Conservation (phyloP, 2,888 invertebrate genomes). For the Cryptus viduatorius region DNA sequence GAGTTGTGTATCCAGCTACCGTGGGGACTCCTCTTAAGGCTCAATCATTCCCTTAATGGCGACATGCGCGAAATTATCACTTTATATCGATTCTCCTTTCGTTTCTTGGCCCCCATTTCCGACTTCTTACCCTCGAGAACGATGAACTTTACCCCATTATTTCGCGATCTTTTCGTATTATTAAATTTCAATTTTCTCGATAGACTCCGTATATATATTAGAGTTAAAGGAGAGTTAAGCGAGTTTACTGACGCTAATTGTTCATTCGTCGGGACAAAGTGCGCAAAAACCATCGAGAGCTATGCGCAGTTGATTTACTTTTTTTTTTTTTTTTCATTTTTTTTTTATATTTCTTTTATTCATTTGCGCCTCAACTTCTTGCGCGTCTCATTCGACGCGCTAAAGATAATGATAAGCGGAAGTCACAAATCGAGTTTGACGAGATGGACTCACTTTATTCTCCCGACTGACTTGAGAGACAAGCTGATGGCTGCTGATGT, state of each 20-base stretch:
- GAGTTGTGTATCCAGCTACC: not conserved
- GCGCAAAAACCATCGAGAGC: slow-evolving; percentile 39
- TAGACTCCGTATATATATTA: not conserved
- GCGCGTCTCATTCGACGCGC: slow-evolving; percentile 53
- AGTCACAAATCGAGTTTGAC: slow-evolving; percentile 69
- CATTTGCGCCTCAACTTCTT: slow-evolving; percentile 19
- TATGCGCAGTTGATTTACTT: slow-evolving; percentile 27
- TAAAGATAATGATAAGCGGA: slow-evolving; percentile 65
- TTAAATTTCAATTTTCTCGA: slow-evolving; percentile 1
- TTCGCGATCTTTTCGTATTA: not conserved
- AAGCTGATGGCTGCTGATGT: slow-evolving; percentile 20
- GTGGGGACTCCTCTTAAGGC: not conserved
- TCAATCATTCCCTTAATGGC: slow-evolving; percentile 14
- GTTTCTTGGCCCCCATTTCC: not conserved
- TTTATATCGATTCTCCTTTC: not conserved
- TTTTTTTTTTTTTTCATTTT: not conserved
- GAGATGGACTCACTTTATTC: slow-evolving; percentile 61
- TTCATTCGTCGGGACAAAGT: slow-evolving; percentile 61
- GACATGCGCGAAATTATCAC: slow-evolving; percentile 22
- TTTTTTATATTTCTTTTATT: slow-evolving; percentile 11
- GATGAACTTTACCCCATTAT: not conserved
- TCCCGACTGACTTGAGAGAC: slow-evolving; percentile 33
- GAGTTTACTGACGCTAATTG: slow-evolving; percentile 52
- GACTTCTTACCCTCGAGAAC: not conserved
- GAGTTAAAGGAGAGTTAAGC: not conserved